A percentile compares a stretch with the other conserved stretches of the same genome.
phyloP scores from a whole-genome alignment of 1,140 invertebrate species.

The Nixonia krombeini region DNA sequence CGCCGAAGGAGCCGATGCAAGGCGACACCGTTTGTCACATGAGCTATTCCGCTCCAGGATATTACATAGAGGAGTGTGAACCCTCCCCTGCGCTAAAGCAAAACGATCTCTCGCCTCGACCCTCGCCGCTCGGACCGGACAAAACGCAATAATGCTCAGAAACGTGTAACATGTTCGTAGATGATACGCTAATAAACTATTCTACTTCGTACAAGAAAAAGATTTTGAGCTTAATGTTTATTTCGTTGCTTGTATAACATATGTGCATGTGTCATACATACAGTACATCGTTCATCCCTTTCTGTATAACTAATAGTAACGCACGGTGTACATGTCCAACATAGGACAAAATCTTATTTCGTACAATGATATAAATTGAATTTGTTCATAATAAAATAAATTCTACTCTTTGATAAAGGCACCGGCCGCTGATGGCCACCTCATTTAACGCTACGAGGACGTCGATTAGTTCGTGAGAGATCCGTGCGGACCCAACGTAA shows the following conservation, averaged over 20 bases:
- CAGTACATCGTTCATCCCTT: slow-evolving; percentile 24
- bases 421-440: slow-evolving; percentile 9
- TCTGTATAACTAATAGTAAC: slow-evolving; percentile 30
- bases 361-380: slow-evolving; percentile 44
- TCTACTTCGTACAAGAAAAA: not conserved
- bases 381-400: slow-evolving; percentile 62
- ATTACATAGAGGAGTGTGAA: slow-evolving; percentile 62
- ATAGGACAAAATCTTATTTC: slow-evolving; percentile 10
- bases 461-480: not conserved
- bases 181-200: not conserved
- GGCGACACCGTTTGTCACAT: slow-evolving; percentile 67
- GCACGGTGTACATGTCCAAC: slow-evolving; percentile 27
- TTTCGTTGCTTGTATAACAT: slow-evolving; percentile 38
- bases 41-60: slow-evolving; percentile 70
- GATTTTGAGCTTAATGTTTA: slow-evolving; percentile 11
- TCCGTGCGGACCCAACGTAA: not conserved
- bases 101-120: not conserved
- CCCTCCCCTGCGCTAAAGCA: not conserved
- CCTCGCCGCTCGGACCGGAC: no score
- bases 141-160: not conserved
- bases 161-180: not conserved
- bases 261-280: slow-evolving; percentile 34
- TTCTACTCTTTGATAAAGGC: slow-evolving; percentile 62
- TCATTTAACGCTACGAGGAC: not conserved
- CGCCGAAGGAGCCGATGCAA: slow-evolving; percentile 63